These are phyloP conservation scores for Argya squamiceps DNA, from an alignment of 2,797 vertebrate genomes.

Conservation along the genomic window DNA sequence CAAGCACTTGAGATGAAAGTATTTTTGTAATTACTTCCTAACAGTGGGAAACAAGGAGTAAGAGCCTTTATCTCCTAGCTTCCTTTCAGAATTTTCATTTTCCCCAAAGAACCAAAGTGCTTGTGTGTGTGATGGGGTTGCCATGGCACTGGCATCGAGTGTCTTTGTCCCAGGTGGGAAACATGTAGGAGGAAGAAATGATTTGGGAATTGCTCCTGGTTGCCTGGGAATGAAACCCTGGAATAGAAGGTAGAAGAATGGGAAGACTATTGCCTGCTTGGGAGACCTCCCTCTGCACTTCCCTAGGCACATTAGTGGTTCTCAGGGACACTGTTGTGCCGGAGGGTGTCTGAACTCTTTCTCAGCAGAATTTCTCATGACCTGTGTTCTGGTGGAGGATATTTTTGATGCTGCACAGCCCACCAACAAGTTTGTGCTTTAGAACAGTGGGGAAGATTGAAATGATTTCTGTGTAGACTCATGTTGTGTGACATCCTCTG, in stretches of 20 bases:
- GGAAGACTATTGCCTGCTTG: constrained; percentile 59
- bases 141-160: constrained; percentile 73
- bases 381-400: constrained; percentile 14
- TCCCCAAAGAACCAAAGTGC: constrained; percentile 68
- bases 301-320: not conserved
- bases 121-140: constrained; percentile 76
- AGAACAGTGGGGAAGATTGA: not conserved
- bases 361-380: constrained; percentile 60
- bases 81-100: constrained; percentile 78
- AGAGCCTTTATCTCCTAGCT: constrained; percentile 73
- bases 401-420: not conserved
- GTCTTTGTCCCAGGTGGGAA: constrained; percentile 87
- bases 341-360: constrained; percentile 16
- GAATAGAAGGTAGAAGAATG: constrained; percentile 62
- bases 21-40: constrained; percentile 78
- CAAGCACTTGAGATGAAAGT: constrained; percentile 63
- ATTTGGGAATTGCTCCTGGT: constrained; percentile 80
- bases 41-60: constrained; percentile 72
- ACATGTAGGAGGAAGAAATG: constrained; percentile 76
- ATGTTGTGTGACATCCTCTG: not conserved
- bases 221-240: constrained; percentile 80
- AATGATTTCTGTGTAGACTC: not conserved
- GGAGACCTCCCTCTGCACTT: constrained; percentile 40
- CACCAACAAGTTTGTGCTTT: not conserved
- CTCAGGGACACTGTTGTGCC: not conserved